phyloP scores from a whole-genome alignment of 2,888 invertebrate genomes.

The Ecliptopera silaceata region DNA sequence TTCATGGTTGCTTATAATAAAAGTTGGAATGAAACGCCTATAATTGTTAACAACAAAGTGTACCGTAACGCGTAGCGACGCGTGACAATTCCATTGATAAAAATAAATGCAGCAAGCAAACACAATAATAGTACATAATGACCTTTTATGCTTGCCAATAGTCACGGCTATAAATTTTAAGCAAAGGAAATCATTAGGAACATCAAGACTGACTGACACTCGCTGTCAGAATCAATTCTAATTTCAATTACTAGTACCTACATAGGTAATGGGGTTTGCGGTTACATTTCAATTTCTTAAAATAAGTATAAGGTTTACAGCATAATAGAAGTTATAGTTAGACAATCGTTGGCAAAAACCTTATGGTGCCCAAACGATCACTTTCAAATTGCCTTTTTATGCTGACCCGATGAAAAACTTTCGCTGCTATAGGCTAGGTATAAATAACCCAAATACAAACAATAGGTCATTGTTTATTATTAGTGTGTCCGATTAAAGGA shows the following conservation, averaged over 20 bases:
- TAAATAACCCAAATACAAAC: slow-evolving; percentile 40
- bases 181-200: slow-evolving; percentile 22
- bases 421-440: slow-evolving; percentile 25
- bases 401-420: slow-evolving; percentile 27
- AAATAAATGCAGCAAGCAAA: slow-evolving; percentile 55
- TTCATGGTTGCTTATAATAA: slow-evolving; percentile 44
- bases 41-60: slow-evolving; percentile 39
- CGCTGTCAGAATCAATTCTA: neutral
- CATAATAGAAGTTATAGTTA: no score
- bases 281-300: neutral
- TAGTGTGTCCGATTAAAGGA: slow-evolving; percentile 48
- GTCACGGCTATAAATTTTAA: slow-evolving; percentile 42
- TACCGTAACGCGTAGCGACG: slow-evolving; percentile 61
- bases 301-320: neutral
- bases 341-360: slow-evolving; percentile 3
- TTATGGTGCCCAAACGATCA: neutral
- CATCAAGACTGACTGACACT: slow-evolving; percentile 3
- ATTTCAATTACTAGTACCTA: neutral
- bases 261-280: slow-evolving; percentile 2
- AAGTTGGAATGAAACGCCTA: slow-evolving; percentile 36
- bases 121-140: slow-evolving; percentile 52
- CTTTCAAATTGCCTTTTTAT: neutral
- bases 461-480: slow-evolving; percentile 50
- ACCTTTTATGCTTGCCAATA: slow-evolving; percentile 60
- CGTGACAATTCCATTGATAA: slow-evolving; percentile 75